phyloP scores from a whole-genome alignment of 2,113 vertebrate genomes.

The Cyprinodon tularosa region DNA sequence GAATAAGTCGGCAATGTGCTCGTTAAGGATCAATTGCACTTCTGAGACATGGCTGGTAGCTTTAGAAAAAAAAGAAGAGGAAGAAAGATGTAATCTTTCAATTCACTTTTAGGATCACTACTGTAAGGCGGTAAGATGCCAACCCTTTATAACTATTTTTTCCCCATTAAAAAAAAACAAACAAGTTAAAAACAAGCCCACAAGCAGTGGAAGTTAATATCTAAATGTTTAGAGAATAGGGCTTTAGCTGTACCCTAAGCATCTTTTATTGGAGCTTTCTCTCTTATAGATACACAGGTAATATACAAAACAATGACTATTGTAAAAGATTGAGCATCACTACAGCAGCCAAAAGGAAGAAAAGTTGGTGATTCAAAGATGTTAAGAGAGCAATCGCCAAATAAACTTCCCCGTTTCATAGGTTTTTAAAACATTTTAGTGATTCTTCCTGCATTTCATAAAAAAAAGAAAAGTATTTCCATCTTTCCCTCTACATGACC shows the following conservation, averaged over 20 bases:
- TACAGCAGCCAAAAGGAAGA: background rate
- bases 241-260: background rate
- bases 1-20: background rate
- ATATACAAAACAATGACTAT: background rate
- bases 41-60: background rate
- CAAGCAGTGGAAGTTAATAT: background rate
- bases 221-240: background rate
- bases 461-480: background rate
- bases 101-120: background rate
- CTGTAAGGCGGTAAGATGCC: too few relatives aligned
- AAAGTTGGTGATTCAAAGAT: background rate
- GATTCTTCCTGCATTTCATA: background rate
- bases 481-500: background rate
- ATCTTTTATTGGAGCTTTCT: background rate
- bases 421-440: background rate
- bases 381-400: background rate
- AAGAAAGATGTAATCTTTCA: background rate
- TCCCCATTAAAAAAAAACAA: background rate
- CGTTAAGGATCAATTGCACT: background rate
- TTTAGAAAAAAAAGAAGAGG: background rate
- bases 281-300: background rate
- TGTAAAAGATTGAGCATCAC: too few relatives aligned
- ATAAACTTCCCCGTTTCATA: background rate
- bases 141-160: background rate
- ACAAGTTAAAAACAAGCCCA: background rate